phyloP scores from a whole-genome alignment of 2,113 vertebrate species.

The Perca fluviatilis region DNA sequence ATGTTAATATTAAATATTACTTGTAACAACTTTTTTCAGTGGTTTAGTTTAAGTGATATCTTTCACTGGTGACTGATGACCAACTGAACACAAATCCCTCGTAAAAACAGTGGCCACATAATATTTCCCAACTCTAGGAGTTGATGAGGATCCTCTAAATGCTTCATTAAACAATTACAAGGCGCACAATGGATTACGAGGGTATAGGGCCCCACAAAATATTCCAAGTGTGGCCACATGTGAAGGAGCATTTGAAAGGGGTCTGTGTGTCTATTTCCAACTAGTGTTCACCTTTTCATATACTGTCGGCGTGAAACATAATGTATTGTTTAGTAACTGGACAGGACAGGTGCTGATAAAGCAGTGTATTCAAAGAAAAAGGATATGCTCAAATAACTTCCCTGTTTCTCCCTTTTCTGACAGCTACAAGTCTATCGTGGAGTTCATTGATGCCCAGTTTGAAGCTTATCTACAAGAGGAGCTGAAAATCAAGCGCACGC shows the following conservation, averaged over 20 bases:
- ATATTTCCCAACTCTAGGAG: not conserved
- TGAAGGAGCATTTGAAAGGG: not conserved
- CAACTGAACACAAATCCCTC: not conserved
- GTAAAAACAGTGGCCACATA: not conserved
- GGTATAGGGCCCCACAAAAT: not conserved
- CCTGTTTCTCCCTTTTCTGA: slow-evolving; percentile 7
- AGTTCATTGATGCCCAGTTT: slow-evolving; percentile 98
- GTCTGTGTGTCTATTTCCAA: not conserved
- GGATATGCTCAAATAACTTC: not conserved
- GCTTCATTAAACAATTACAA: not conserved
- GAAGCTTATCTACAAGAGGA: slow-evolving; percentile 98
- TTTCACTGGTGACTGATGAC: not conserved
- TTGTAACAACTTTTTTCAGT: not conserved
- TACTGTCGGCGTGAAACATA: not conserved
- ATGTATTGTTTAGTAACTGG: not conserved
- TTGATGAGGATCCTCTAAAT: not conserved
- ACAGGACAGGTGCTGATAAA: not conserved
- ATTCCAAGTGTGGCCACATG: not conserved
- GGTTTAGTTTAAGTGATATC: not conserved
- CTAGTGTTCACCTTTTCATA: not conserved
- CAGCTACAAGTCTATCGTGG: slow-evolving; percentile 97
- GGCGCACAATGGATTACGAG: not conserved
- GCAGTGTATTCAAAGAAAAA: not conserved
- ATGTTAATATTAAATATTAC: not conserved
- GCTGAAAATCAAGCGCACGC: slow-evolving; percentile 95